Conservation (phyloP, 1,140 invertebrate species). For the Camponotus vicinus region DNA sequence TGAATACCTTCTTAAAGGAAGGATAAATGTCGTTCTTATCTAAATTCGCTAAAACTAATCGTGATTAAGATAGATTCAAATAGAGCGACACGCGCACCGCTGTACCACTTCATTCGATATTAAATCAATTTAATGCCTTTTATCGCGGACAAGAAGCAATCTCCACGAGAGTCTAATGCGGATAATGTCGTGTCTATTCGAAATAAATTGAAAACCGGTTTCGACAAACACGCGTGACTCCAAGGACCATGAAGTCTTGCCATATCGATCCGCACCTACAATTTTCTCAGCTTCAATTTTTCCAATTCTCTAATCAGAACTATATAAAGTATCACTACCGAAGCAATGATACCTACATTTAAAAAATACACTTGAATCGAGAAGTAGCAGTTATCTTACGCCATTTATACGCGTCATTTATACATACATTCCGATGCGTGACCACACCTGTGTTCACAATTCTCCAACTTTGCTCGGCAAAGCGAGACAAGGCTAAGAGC, state of each 20-base stretch:
- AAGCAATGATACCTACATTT: background rate
- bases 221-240: background rate
- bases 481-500: conserved; percentile 8
- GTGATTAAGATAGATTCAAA: conserved; percentile 52
- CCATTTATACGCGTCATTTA: conserved; percentile 19
- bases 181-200: conserved; percentile 52
- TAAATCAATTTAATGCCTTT: conserved; percentile 63
- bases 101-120: conserved; percentile 22
- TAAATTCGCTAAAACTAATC: conserved; percentile 23
- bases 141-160: conserved; percentile 46
- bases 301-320: background rate
- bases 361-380: conserved; percentile 32
- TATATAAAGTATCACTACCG: background rate
- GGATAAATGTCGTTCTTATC: conserved; percentile 38
- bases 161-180: conserved; percentile 48
- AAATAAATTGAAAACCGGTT: conserved; percentile 63
- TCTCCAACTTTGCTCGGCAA: conserved; percentile 15
- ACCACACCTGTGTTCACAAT: conserved; percentile 60
- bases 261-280: background rate
- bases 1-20: background rate
- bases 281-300: background rate
- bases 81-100: background rate
- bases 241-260: conserved; percentile 18
- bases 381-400: conserved; percentile 24
- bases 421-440: conserved; percentile 28